Percentiles rank a stretch among this genome's conserved stretches.
phyloP scores from a whole-genome alignment of 2,113 vertebrate species.

The Ariopsis seemanni region DNA sequence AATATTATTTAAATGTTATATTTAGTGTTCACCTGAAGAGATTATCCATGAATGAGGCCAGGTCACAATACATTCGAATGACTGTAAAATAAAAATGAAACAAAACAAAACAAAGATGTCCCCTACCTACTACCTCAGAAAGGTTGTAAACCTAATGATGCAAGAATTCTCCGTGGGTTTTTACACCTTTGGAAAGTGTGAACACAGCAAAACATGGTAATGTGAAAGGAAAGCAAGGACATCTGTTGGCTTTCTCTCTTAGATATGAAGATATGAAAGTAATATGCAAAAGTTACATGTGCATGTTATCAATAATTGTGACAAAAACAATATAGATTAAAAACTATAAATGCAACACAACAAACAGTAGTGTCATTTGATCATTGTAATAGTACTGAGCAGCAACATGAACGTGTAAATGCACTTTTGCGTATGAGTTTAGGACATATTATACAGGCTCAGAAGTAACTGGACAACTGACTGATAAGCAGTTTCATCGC shows the following conservation, averaged over 20 bases:
- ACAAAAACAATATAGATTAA: too few relatives aligned
- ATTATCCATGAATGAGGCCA: not conserved
- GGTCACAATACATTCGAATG: not conserved
- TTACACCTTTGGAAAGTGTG: constrained; percentile 15
- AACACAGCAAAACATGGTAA: not conserved
- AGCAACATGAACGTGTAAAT: not conserved
- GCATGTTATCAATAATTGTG: not conserved
- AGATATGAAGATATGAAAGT: not conserved
- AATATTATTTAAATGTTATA: too few relatives aligned
- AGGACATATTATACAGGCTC: not conserved
- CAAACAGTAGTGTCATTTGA: not conserved
- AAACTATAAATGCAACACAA: not conserved
- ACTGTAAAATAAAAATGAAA: not conserved
- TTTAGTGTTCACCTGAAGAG: not conserved
- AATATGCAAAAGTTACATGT: too few relatives aligned
- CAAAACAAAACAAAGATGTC: not conserved
- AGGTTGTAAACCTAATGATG: not conserved
- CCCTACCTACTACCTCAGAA: not conserved
- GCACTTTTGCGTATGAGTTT: not conserved
- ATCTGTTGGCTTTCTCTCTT: not conserved
- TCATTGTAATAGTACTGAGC: not conserved
- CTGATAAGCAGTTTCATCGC: too few relatives aligned
- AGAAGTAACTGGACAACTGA: too few relatives aligned
- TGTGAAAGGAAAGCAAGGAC: not conserved
- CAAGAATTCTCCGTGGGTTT: not conserved